Evolutionary conservation across 2,113 vertebrate genomes (phyloP), one percentile per base, ranked within the genome.

Genomic region (Dipodomys merriami): DNA sequence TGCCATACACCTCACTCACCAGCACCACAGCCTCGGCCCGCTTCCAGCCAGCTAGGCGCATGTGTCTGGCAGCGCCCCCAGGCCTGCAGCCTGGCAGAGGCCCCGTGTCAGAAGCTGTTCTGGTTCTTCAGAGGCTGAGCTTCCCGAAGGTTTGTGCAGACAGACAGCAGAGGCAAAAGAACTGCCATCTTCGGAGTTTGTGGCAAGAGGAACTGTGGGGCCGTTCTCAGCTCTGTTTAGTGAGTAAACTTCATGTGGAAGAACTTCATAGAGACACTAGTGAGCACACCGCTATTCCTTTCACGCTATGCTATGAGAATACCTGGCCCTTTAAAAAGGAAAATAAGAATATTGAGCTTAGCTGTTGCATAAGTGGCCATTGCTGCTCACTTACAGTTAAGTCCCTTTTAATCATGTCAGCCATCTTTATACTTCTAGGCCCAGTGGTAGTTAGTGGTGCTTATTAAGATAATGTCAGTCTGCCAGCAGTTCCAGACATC

Each of bases 111-210:
- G 12, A 29, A 30, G 39, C 23, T 2, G 2, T 12, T 3, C 11
- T 77, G 23, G 4, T 22, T 33, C 62, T 16, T 7, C 1, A 46
- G 60, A 35, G 5, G 6, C 2, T 57, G 11, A 23, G 71, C 20
- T 64, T n/a, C 67, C 20, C n/a, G 77, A 18, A 27, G 16, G 30
- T 27, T 19, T 25, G 39, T 12, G 7, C 44, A 39, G 44, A 30
- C 3, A 10, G 27, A 2, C 27, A 49, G 46, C 71, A 7, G 44
- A 13, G 18, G 6, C 1, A 8, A 49, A 29, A 27, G 30, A 1
- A 15, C 23, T 4, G 10, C 46, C 1, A 35, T 0, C n/a, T 25
- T 3, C 0, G 12, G 25, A 13, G 39, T n/a, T 4, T 9, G 30
- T 39, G 15, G 71, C 15, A 7, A 0, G 49, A 62, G 62, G 25